Percentiles rank a stretch among this genome's conserved stretches.
phyloP scores from a whole-genome alignment of 1,140 invertebrate species.

The Hyposmocoma kahamanoa region DNA sequence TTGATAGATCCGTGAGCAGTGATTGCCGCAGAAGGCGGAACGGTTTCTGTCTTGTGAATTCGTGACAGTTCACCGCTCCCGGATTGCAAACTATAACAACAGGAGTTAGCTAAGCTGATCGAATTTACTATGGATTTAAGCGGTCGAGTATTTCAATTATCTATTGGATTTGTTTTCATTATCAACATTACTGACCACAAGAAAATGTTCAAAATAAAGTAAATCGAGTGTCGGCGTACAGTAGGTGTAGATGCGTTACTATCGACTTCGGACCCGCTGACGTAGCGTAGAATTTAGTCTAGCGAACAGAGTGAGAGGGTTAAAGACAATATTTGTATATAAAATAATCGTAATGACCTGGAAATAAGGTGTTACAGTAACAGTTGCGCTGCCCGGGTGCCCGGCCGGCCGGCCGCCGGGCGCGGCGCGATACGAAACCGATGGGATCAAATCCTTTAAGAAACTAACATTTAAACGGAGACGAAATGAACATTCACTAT shows the following conservation, averaged over 20 bases:
- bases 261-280: slow-evolving; percentile 61
- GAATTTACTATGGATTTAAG: slow-evolving; percentile 72
- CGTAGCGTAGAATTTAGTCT: slow-evolving; percentile 67
- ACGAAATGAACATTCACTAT: slow-evolving; percentile 51
- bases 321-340: slow-evolving; percentile 75
- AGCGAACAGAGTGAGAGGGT: slow-evolving; percentile 73
- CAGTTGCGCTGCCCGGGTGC: slow-evolving; percentile 33
- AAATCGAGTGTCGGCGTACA: slow-evolving; percentile 50
- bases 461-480: slow-evolving; percentile 67
- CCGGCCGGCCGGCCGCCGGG: neutral
- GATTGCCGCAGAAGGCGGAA: slow-evolving; percentile 16
- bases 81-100: slow-evolving; percentile 33
- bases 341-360: slow-evolving; percentile 67
- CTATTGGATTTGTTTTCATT: slow-evolving; percentile 46
- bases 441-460: slow-evolving; percentile 75
- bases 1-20: slow-evolving; percentile 42
- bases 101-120: slow-evolving; percentile 62
- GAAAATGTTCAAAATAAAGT: slow-evolving; percentile 45
- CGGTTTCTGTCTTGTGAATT: too few relatives aligned
- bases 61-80: slow-evolving; percentile 51
- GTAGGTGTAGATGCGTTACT: slow-evolving; percentile 62
- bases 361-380: slow-evolving; percentile 63
- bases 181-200: slow-evolving; percentile 44
- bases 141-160: slow-evolving; percentile 57
- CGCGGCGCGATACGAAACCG: slow-evolving; percentile 66